phyloP scores from a whole-genome alignment of 2,888 invertebrate species.

The Tipula vernalis region DNA sequence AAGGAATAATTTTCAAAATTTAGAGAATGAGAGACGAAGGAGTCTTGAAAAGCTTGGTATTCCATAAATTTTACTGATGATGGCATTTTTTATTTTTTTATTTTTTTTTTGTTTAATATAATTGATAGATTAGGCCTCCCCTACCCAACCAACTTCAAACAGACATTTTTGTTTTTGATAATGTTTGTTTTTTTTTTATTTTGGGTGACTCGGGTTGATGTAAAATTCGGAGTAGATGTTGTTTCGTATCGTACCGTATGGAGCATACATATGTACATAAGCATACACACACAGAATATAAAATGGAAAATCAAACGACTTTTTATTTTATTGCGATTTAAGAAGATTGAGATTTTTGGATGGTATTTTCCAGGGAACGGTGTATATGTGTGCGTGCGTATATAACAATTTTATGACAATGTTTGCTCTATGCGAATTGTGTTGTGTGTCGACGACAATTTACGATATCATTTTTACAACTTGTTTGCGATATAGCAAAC shows the following conservation, averaged over 20 bases:
- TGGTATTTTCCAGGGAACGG: not conserved
- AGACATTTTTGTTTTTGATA: too few species aligned
- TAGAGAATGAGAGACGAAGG: not conserved
- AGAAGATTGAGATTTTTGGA: not conserved
- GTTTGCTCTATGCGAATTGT: not conserved
- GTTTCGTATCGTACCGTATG: not conserved
- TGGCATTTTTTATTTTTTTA: not conserved
- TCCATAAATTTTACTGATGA: not conserved
- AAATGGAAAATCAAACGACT: not conserved
- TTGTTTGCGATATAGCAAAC: not conserved
- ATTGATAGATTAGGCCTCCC: not conserved
- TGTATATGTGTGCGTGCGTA: too few species aligned
- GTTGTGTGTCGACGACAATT: not conserved
- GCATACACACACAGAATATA: not conserved
- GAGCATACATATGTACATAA: not conserved
- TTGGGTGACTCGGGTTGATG: too few species aligned
- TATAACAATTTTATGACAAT: not conserved
- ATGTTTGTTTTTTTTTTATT: not conserved
- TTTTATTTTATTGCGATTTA: not conserved
- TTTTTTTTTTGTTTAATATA: not conserved
- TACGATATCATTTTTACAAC: not conserved
- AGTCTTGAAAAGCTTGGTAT: not conserved
- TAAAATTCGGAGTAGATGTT: not conserved
- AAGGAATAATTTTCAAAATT: not conserved
- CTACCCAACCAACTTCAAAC: not conserved